Conservation (phyloP, 2,888 invertebrate genomes). For the Ctenicera cuprea region DNA sequence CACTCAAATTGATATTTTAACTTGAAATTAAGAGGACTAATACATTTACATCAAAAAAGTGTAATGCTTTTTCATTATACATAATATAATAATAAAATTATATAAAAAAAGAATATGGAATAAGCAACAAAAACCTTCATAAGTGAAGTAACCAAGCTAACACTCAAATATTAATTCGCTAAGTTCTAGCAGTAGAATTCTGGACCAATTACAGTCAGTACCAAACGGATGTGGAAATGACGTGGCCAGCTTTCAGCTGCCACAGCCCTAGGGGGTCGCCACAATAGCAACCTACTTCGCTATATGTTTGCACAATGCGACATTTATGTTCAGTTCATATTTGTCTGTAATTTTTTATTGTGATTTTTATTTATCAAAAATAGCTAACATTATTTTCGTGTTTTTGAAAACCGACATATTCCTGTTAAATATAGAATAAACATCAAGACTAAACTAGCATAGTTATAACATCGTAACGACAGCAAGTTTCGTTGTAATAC, state of each 20-base stretch:
- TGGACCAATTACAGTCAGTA: slow-evolving; percentile 53
- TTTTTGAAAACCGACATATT: neutral
- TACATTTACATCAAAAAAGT: too few species aligned
- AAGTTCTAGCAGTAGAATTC: slow-evolving; percentile 40
- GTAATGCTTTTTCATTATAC: too few species aligned
- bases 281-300: slow-evolving; percentile 51
- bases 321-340: slow-evolving; percentile 52
- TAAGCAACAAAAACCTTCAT: too few species aligned
- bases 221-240: slow-evolving; percentile 55
- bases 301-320: slow-evolving; percentile 50
- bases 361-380: neutral
- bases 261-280: slow-evolving; percentile 50
- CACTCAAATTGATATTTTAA: too few species aligned
- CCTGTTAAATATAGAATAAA: too few species aligned
- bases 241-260: slow-evolving; percentile 56
- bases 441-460: too few species aligned
- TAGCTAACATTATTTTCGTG: neutral
- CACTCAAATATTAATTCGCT: slow-evolving; percentile 9
- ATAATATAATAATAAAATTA: too few species aligned
- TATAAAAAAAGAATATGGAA: too few species aligned
- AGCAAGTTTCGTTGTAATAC: too few species aligned
- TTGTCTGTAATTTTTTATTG: slow-evolving; percentile 35
- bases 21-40: too few species aligned
- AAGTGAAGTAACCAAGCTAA: neutral
- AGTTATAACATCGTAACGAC: too few species aligned